Percentiles rank a stretch among this genome's conserved stretches.
Conservation (phyloP, 2,113 vertebrate species). For the Odocoileus virginianus region DNA sequence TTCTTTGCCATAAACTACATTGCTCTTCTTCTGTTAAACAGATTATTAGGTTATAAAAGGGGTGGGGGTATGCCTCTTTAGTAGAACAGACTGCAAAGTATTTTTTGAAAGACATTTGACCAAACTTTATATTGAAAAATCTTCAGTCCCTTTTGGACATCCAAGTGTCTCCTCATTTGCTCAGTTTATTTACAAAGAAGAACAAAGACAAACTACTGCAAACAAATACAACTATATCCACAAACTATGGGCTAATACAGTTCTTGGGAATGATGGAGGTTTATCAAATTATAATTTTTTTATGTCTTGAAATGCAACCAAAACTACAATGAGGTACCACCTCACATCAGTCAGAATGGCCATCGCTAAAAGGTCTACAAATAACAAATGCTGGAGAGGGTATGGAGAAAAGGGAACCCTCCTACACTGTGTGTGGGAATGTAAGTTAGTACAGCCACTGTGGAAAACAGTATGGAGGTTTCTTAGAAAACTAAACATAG, state of each 20-base stretch:
- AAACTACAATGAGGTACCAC: background rate
- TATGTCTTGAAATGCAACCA: background rate
- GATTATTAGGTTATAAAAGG: background rate
- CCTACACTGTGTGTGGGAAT: background rate
- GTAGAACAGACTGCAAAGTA: background rate
- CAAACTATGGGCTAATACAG: background rate
- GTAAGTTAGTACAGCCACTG: background rate
- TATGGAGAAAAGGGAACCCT: background rate
- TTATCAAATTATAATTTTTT: slow-evolving; percentile 38
- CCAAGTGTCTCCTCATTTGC: background rate
- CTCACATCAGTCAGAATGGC: background rate
- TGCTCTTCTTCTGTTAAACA: slow-evolving; percentile 7
- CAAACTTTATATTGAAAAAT: slow-evolving; percentile 16
- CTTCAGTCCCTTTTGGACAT: background rate
- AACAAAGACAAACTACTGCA: background rate
- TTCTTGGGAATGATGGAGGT: background rate
- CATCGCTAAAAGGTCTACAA: background rate
- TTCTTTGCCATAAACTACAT: background rate
- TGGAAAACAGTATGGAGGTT: background rate
- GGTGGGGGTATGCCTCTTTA: background rate
- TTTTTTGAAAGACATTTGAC: slow-evolving; percentile 6
- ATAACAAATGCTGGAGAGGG: background rate
- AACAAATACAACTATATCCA: background rate
- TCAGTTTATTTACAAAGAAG: background rate
- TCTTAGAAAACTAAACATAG: background rate